Conservation (phyloP, 1,140 invertebrate genomes). For the Carposina sasakii region DNA sequence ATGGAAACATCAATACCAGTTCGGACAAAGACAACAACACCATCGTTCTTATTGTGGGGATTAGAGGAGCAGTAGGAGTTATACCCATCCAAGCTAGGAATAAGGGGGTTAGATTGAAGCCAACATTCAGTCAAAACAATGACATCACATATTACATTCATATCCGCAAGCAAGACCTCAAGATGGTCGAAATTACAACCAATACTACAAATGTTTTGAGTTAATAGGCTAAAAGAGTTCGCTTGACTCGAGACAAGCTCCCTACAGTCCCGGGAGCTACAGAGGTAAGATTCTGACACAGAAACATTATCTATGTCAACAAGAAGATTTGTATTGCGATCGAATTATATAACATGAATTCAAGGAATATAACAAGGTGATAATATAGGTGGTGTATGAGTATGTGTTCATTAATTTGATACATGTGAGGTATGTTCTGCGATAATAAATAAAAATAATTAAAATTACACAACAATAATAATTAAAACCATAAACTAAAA, state of each 20-base stretch:
- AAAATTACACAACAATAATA: neutral
- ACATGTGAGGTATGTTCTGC: neutral
- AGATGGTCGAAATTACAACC: neutral
- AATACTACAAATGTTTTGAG: neutral
- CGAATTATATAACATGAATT: neutral
- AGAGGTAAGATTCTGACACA: neutral
- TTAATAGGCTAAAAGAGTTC: neutral
- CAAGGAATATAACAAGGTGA: neutral
- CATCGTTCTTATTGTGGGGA: neutral
- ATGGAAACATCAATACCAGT: neutral
- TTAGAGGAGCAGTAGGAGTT: neutral
- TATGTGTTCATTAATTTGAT: neutral
- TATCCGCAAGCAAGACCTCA: neutral
- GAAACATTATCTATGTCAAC: too few species aligned
- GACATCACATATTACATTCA: neutral
- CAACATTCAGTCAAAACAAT: conserved; percentile 1
- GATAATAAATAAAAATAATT: neutral
- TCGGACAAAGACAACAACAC: neutral
- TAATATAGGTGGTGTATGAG: neutral
- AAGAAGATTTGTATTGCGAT: too few species aligned
- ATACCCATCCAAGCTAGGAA: neutral
- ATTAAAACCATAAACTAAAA: neutral
- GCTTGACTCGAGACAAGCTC: neutral
- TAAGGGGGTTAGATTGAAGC: neutral
- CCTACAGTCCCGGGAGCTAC: neutral